A percentile compares a stretch with the other conserved stretches of the same genome.
These are phyloP conservation scores for Alviniconcha strummeri DNA, from an alignment of 2,888 invertebrate species.

Conservation along the genomic window DNA sequence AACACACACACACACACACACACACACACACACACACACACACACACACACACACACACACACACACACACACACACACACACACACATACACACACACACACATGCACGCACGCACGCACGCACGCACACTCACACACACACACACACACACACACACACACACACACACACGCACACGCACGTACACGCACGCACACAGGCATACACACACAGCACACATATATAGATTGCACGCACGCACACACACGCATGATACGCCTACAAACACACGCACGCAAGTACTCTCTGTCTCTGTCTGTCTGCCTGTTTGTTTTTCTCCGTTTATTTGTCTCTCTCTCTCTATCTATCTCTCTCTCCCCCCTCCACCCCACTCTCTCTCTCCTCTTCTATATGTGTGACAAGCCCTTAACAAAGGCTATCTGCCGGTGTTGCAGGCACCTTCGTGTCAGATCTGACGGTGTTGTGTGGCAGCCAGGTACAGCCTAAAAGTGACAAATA, in stretches of 20 bases:
- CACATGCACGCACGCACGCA: background rate
- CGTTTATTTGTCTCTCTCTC: too few species aligned
- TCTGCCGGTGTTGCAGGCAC: slow-evolving; percentile 57
- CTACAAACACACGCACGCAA: too few species aligned
- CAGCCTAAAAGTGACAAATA: slow-evolving; percentile 51
- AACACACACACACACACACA: background rate
- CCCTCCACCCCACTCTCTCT: background rate
- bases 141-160: background rate
- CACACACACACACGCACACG: slow-evolving; percentile 5
- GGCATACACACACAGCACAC: background rate
- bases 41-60: slow-evolving; percentile 14
- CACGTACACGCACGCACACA: slow-evolving; percentile 2
- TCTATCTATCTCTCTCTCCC: too few species aligned
- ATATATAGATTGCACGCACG: background rate
- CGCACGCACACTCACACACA: background rate
- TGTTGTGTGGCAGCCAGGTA: slow-evolving; percentile 63
- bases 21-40: background rate
- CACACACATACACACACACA: background rate
- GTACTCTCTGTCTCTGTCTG: background rate
- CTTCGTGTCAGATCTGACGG: slow-evolving; percentile 62
- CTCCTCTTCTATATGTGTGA: background rate
- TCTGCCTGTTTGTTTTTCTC: too few species aligned
- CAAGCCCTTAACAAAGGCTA: too few species aligned
- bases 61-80: slow-evolving; percentile 13
- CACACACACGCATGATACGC: background rate